These are phyloP conservation scores for Myripristis jacobus DNA, from an alignment of 2,797 vertebrate species.

Conservation along the genomic window DNA sequence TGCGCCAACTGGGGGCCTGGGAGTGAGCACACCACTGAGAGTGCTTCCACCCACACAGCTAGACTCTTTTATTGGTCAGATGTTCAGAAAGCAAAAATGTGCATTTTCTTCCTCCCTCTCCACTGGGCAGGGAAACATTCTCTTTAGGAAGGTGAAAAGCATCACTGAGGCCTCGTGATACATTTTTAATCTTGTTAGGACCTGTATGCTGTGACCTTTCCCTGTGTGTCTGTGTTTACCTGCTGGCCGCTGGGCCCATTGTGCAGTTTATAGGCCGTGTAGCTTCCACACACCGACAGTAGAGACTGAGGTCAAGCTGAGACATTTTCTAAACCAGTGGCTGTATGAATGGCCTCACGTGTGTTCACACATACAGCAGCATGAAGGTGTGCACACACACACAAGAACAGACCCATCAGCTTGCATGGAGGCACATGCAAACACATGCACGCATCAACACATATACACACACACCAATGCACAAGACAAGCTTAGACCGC, in stretches of 20 bases:
- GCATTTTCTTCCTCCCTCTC: background rate
- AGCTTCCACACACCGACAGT: slow-evolving; percentile 63
- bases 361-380: slow-evolving; percentile 31
- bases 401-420: background rate
- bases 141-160: slow-evolving; percentile 65
- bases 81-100: slow-evolving; percentile 31
- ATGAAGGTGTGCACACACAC: slow-evolving; percentile 6
- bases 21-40: background rate
- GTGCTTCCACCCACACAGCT: slow-evolving; percentile 2
- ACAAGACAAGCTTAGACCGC: background rate
- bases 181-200: slow-evolving; percentile 85
- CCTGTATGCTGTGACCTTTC: slow-evolving; percentile 82
- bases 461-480: background rate
- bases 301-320: slow-evolving; percentile 71
- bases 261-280: slow-evolving; percentile 73
- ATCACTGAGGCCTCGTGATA: slow-evolving; percentile 70
- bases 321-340: slow-evolving; percentile 73
- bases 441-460: slow-evolving; percentile 9
- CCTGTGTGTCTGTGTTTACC: slow-evolving; percentile 68
- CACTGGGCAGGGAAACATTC: slow-evolving; percentile 15
- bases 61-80: slow-evolving; percentile 37
- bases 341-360: slow-evolving; percentile 53
- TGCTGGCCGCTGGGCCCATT: slow-evolving; percentile 65
- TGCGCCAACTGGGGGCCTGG: no score
- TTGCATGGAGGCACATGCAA: slow-evolving; percentile 9